Conservation (phyloP, 2,113 vertebrate species). For the Crocuta crocuta region DNA sequence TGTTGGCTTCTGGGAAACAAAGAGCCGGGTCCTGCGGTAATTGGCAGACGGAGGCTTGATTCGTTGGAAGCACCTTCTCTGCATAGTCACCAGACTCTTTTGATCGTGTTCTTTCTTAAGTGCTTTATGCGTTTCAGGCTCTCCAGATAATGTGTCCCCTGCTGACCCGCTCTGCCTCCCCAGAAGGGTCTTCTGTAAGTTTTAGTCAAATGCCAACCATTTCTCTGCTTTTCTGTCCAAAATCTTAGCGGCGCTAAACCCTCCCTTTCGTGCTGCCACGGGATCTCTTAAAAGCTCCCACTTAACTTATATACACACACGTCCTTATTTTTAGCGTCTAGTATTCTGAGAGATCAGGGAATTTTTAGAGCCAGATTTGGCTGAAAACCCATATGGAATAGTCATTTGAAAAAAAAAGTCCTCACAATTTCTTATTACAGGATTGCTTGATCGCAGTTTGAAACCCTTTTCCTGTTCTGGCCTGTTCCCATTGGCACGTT, state of each 20-base stretch:
- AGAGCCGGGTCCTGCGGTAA: neutral
- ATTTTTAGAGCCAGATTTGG: neutral
- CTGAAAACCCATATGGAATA: neutral
- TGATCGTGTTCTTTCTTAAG: neutral
- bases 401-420: neutral
- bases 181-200: neutral
- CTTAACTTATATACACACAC: neutral
- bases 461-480: neutral
- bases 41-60: neutral
- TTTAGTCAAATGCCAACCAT: neutral
- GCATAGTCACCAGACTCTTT: neutral
- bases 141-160: neutral
- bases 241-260: neutral
- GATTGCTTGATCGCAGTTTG: neutral
- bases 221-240: neutral
- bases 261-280: neutral
- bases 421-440: neutral
- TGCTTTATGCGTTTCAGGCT: fast-evolving
- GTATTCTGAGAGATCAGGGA: neutral
- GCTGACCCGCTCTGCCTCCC: neutral
- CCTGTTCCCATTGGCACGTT: neutral
- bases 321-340: neutral
- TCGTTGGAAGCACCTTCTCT: neutral
- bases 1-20: neutral
- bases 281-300: neutral